Percentiles rank a stretch among this genome's conserved stretches.
phyloP scores from a whole-genome alignment of 2,888 invertebrate species.

The Rhodophaea formosa region DNA sequence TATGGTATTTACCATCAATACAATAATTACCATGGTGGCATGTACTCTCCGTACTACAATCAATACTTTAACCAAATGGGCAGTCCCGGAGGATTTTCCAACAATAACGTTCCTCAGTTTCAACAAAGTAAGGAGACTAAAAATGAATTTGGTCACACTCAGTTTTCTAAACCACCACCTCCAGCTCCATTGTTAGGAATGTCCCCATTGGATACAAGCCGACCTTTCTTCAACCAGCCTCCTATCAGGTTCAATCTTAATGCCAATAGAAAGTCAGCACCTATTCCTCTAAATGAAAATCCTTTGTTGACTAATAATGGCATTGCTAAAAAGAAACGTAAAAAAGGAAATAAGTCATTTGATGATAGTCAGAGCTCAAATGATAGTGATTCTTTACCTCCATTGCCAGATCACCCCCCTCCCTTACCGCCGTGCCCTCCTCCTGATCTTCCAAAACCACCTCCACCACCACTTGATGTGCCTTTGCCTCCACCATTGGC shows the following conservation, averaged over 20 bases:
- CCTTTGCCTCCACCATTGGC: slow-evolving; percentile 73
- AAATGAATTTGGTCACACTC: slow-evolving; percentile 48
- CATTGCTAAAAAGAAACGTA: slow-evolving; percentile 87
- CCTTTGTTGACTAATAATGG: slow-evolving; percentile 67
- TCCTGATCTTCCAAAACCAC: slow-evolving; percentile 60
- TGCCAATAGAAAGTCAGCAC: slow-evolving; percentile 61
- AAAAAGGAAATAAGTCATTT: slow-evolving; percentile 83
- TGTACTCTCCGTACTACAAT: slow-evolving; percentile 76
- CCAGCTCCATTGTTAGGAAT: slow-evolving; percentile 64
- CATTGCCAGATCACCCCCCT: slow-evolving; percentile 48
- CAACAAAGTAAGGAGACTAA: slow-evolving; percentile 57
- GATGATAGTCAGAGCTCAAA: slow-evolving; percentile 65
- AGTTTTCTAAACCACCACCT: slow-evolving; percentile 62
- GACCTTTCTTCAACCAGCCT: slow-evolving; percentile 68
- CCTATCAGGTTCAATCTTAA: slow-evolving; percentile 76
- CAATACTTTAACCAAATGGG: slow-evolving; percentile 73
- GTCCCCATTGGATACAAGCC: slow-evolving; percentile 67
- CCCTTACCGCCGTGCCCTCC: slow-evolving; percentile 45
- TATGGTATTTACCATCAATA: slow-evolving; percentile 67
- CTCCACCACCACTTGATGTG: slow-evolving; percentile 57
- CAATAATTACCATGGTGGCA: slow-evolving; percentile 63
- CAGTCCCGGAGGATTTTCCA: slow-evolving; percentile 48
- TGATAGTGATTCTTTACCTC: slow-evolving; percentile 59
- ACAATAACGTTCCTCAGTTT: slow-evolving; percentile 54
- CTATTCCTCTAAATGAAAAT: slow-evolving; percentile 64